Evolutionary conservation across 1,140 invertebrate species (phyloP).

Genomic region (Coenobita brevimanus): DNA sequence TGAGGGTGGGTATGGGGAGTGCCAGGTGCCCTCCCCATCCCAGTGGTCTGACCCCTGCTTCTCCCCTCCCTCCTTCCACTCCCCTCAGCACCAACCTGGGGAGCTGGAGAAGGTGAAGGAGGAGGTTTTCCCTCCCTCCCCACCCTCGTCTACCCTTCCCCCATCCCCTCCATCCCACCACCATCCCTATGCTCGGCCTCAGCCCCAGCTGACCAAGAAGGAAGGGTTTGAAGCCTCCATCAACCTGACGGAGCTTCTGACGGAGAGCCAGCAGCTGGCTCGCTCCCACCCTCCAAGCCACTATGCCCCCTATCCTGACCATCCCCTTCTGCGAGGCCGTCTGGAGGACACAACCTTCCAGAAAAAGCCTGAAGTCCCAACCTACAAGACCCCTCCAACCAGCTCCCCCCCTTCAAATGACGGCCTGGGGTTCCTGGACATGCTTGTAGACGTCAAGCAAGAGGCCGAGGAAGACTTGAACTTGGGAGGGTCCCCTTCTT

Average conservation of each 20-base stretch:
- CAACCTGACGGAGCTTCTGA: conserved; percentile 57
- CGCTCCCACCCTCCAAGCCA: conserved; percentile 72
- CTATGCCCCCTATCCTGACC: conserved; percentile 79
- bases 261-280: conserved; percentile 60
- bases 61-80: conserved; percentile 62
- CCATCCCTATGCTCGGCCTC: conserved; percentile 70
- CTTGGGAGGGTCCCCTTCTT: conserved; percentile 15
- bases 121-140: conserved; percentile 57
- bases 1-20: conserved; percentile 57
- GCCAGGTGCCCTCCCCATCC: conserved; percentile 59
- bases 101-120: conserved; percentile 67
- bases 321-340: conserved; percentile 85
- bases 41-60: conserved; percentile 63
- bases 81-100: conserved; percentile 44
- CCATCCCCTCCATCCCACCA: conserved; percentile 46
- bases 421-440: conserved; percentile 87
- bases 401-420: conserved; percentile 74
- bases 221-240: conserved; percentile 69
- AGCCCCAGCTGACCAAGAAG: conserved; percentile 71
- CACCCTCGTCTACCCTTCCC: conserved; percentile 7
- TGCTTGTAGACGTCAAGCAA: conserved; percentile 87
- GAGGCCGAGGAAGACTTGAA: conserved; percentile 78
- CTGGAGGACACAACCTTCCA: conserved; percentile 88
- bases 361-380: conserved; percentile 83
- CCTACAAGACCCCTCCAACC: conserved; percentile 74